Percentiles rank a stretch among this genome's conserved stretches.
phyloP scores from a whole-genome alignment of 2,888 invertebrate genomes.

The Sympetrum striolatum region DNA sequence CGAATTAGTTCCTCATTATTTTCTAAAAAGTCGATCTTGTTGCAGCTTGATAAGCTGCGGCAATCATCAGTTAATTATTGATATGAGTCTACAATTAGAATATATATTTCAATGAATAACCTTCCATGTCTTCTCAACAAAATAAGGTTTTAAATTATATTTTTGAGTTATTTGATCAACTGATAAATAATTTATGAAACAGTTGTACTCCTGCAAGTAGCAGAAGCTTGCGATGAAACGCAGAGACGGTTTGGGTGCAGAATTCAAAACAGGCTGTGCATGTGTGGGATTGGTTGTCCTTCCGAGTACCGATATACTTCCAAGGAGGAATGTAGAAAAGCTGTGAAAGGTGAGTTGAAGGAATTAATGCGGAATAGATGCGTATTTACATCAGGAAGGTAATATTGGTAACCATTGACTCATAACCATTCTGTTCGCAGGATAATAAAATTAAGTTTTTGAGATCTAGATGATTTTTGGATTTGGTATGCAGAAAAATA shows the following conservation, averaged over 20 bases:
- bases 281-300: slow-evolving; percentile 72
- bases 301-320: slow-evolving; percentile 70
- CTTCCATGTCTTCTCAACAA: background rate
- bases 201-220: background rate
- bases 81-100: background rate
- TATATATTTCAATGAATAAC: background rate
- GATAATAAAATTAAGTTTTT: too few species aligned
- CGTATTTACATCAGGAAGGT: too few species aligned
- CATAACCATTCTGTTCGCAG: too few species aligned
- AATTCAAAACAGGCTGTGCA: slow-evolving; percentile 67
- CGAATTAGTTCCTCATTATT: too few species aligned
- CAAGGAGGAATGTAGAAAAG: slow-evolving; percentile 68
- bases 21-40: too few species aligned
- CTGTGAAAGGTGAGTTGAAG: slow-evolving; percentile 65
- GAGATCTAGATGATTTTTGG: too few species aligned
- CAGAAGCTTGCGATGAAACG: slow-evolving; percentile 63
- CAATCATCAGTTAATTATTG: too few species aligned
- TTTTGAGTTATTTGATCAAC: background rate
- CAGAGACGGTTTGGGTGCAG: slow-evolving; percentile 70
- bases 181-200: background rate
- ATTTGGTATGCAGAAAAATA: too few species aligned
- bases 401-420: too few species aligned
- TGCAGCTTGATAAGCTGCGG: too few species aligned
- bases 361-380: background rate
- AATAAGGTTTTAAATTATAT: background rate